A percentile compares a stretch with the other conserved stretches of the same genome.
Evolutionary conservation across 1,140 invertebrate species (phyloP).

Genomic region (Bombus impatiens): DNA sequence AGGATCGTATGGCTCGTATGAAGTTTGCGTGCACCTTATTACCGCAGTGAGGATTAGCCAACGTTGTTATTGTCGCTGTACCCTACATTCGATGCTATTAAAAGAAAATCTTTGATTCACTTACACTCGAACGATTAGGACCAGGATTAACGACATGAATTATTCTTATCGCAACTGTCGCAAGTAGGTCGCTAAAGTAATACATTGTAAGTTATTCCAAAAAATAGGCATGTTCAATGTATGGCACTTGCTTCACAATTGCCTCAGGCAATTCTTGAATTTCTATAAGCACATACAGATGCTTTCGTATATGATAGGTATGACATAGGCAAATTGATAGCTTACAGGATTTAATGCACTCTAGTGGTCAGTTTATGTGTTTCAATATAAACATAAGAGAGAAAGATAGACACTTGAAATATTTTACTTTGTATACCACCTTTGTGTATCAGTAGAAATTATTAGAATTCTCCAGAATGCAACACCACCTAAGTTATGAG

Average conservation of each 20-base stretch:
- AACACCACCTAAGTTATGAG: background rate
- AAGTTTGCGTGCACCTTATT: constrained; percentile 30
- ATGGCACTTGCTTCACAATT: background rate
- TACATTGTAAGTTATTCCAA: background rate
- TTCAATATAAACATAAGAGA: too few relatives aligned
- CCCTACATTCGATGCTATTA: background rate
- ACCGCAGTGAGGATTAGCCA: constrained; percentile 12
- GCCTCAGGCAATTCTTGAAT: background rate
- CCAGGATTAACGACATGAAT: background rate
- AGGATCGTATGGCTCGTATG: constrained; percentile 24
- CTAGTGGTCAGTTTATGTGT: too few relatives aligned
- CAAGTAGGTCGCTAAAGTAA: background rate
- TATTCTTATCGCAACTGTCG: background rate
- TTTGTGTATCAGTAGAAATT: too few relatives aligned
- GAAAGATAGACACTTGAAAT: too few relatives aligned
- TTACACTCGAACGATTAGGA: too few relatives aligned
- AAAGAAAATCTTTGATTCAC: background rate
- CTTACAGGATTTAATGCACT: too few relatives aligned
- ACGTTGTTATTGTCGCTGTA: background rate
- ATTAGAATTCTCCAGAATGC: background rate
- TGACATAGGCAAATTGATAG: too few relatives aligned
- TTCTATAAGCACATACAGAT: too few relatives aligned
- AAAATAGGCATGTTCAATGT: background rate
- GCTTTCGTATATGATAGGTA: too few relatives aligned
- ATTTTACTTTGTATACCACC: too few relatives aligned